Base-by-base conservation (phyloP, 2,797 vertebrate species). In the Acanthurus lineatus region DNA sequence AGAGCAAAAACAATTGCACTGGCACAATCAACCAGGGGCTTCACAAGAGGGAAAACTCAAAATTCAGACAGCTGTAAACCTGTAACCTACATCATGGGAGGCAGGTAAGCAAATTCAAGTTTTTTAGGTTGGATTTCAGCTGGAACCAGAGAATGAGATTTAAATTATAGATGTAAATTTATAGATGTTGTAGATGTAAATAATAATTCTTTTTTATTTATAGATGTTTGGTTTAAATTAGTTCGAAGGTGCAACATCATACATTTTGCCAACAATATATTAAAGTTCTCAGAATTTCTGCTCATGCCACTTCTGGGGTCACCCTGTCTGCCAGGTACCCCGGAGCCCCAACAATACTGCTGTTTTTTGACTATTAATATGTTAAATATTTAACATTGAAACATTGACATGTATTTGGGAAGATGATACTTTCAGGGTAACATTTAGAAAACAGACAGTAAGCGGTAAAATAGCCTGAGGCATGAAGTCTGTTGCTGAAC, bases 261-360 rank as follows among this genome's bases (percentile, higher is more conserved):
- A 35, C 32, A 35, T 61, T 0, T 4, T 42, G 51, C 82, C 51
- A 17, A 57, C 32, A 19, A 52, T 38, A 35, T 32, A 69, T 45
- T 49, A 49, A 45, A 58, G 73, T n/a, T 49, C 35, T 28, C 40
- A 63, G 61, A 20, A 65, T 35, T 73, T 47, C 58, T 62, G 58
- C 48, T 56, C 73, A 48, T 40, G n/a, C 61, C 48, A 63, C 71
- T 83, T 77, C 52, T 70, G 70, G 51, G 71, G 69, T 77, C 66
- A 75, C 6, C 7, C 28, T 9, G 54, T 75, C 64, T 78, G 64
- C 82, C 53, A 52, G 38, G 25, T 52, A 40, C 28, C 48, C 75
- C 60, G n/a, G 32, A 65, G 75, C 38, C 56, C 51, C 16, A 59
- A 8, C 52, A 66, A 64, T 25, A 16, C 38, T 17, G 69, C 42